Conservation (phyloP, 23 tunicate species). For the Halocynthia aurantium region DNA sequence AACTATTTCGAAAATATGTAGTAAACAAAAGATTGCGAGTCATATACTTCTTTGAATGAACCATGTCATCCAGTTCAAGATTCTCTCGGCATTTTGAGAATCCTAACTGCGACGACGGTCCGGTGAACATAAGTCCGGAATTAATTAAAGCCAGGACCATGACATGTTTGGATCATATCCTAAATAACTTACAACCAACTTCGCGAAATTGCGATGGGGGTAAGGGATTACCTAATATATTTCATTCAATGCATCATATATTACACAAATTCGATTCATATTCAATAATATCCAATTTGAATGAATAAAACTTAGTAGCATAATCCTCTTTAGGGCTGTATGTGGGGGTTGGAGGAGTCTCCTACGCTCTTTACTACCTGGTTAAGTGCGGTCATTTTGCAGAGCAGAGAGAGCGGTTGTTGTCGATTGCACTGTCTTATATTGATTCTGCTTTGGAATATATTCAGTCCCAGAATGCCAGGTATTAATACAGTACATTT, state of each 20-base stretch:
- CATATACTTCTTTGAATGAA: neutral
- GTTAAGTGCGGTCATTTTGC: constrained; percentile 30
- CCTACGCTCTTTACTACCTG: constrained; percentile 42
- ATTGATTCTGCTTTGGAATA: constrained; percentile 27
- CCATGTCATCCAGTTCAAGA: neutral
- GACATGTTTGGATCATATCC: constrained; percentile 18
- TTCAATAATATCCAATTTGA: neutral
- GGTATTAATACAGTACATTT: neutral
- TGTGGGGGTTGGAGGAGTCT: constrained; percentile 43
- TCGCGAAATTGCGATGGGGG: constrained; percentile 35
- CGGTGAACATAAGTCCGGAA: constrained; percentile 9
- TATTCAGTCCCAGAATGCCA: constrained; percentile 1
- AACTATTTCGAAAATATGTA: too few species aligned
- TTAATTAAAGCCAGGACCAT: constrained; percentile 14
- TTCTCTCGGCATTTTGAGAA: constrained; percentile 19
- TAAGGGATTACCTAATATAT: neutral
- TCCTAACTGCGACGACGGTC: constrained; percentile 13
- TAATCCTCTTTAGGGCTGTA: constrained; percentile 34
- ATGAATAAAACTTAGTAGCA: neutral
- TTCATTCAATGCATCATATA: neutral
- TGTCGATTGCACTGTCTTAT: constrained; percentile 28
- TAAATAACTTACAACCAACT: constrained; percentile 11
- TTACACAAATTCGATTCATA: too few species aligned
- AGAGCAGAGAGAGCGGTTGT: constrained; percentile 4
- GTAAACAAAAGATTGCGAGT: too few species aligned